These are phyloP conservation scores for Pristionchus fissidentatus DNA, from an alignment of 2,888 invertebrate species.

Conservation along the genomic window DNA sequence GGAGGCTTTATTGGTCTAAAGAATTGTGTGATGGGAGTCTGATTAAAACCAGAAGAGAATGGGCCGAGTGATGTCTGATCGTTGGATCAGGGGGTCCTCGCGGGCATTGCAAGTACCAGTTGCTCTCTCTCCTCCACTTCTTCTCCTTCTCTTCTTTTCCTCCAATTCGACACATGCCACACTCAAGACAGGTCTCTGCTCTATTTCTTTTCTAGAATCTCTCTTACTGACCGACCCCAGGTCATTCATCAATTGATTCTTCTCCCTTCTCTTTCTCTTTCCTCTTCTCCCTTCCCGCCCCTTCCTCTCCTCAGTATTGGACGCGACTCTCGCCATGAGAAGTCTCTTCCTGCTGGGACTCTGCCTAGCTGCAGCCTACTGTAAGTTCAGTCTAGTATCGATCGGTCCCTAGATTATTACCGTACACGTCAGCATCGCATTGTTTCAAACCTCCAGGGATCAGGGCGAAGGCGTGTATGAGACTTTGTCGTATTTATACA, in stretches of 20 bases:
- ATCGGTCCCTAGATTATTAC: too few species aligned
- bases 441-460: too few species aligned
- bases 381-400: too few species aligned
- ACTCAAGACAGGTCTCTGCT: neutral
- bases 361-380: conserved; percentile 10
- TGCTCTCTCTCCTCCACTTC: too few species aligned
- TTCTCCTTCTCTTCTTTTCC: conserved; percentile 18
- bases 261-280: neutral
- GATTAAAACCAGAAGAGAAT: neutral
- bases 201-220: conserved; percentile 11
- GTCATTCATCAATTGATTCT: conserved; percentile 14
- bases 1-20: conserved; percentile 60
- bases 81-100: too few species aligned
- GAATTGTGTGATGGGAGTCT: neutral
- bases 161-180: too few species aligned
- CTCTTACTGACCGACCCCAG: too few species aligned
- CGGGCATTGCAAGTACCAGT: too few species aligned
- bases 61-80: conserved; percentile 20
- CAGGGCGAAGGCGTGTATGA: too few species aligned
- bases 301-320: conserved; percentile 10
- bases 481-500: neutral
- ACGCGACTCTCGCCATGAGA: conserved; percentile 32
- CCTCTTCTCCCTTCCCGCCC: neutral
- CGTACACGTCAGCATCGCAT: too few species aligned
- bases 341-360: conserved; percentile 27